Base-by-base conservation (phyloP, 2,888 invertebrate genomes). In the Mechanitis mazaeus region DNA sequence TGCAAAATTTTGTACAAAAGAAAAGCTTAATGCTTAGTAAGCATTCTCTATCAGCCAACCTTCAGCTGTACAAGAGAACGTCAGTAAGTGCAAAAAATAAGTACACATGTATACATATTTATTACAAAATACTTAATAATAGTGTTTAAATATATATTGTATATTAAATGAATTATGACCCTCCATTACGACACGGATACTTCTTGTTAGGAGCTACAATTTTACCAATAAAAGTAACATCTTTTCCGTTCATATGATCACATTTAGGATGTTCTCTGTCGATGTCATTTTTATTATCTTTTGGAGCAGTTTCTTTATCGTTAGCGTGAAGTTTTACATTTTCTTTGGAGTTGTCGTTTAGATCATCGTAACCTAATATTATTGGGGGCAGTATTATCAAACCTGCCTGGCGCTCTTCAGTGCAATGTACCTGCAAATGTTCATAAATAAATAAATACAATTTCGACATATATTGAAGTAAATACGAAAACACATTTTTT, bases 321-420 rank as follows among this genome's bases (percentile, higher is more conserved):
- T 4, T 28, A 12, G 20, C 38, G 38, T 50, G 53, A 12, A n/a
- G 31, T 56, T 46, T 45, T 45, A 53, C 50, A 3, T 56, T 47
- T 11, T 54, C 50, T 50, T 61, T 55, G 9, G 63, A 54, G 1
- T 72, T 70, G 1, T 73, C 68, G 46, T 81, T 79, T 0, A 86
- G 66, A 33, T 87, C 87, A 28, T 86, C 84, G 61, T 86, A 86
- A 0, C 85, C 86, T 5, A 87, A 56, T 1, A 87, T 76, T 1
- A 87, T 67, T 0, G 87, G 87, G 0, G 87, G 86, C 2, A 87
- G 68, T 1, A 87, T 78, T 4, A 87, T 75, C 0, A 87, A 71
- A 45, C 79, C 80, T 0, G 87, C 87, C 61, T 69, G 70, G 0
- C 82, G 77, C 33, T 84, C 79, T 38, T 69, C 72, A 7, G 64